Evolutionary conservation across 2,113 vertebrate genomes (phyloP).

Genomic region (Sceloporus undulatus): DNA sequence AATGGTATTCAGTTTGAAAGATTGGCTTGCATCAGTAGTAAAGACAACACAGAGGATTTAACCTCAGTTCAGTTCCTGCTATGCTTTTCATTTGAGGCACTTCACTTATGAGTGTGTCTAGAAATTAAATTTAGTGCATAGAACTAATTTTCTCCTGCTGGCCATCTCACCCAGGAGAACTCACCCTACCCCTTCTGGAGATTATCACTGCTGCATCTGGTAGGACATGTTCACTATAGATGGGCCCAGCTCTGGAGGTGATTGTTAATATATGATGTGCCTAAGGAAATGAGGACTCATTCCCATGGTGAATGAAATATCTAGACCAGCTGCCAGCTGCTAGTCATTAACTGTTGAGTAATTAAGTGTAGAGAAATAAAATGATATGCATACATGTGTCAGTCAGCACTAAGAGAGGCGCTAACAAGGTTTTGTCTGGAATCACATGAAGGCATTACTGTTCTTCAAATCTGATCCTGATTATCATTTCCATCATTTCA

Average conservation of each 20-base stretch:
- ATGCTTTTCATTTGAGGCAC: background rate
- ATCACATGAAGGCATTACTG: no score
- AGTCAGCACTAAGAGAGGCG: background rate
- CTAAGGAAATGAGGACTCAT: background rate
- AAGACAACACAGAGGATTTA: background rate
- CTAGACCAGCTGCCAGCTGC: background rate
- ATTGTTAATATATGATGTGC: background rate
- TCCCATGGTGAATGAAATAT: background rate
- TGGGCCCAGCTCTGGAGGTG: background rate
- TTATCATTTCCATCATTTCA: conserved; percentile 4
- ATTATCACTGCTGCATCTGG: background rate
- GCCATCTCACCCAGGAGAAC: background rate
- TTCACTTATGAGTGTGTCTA: background rate
- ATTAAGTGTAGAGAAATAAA: background rate
- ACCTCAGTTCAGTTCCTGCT: background rate
- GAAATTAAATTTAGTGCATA: background rate
- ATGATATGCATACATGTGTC: no score
- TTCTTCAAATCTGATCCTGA: conserved; percentile 31
- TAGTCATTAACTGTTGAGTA: background rate
- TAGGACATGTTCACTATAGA: background rate
- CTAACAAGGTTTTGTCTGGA: background rate
- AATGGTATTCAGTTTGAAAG: background rate
- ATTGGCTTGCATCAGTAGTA: background rate
- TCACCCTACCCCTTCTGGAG: background rate
- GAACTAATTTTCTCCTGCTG: background rate